A percentile compares a stretch with the other conserved stretches of the same genome.
Conservation (phyloP, 2,888 invertebrate species). For the Pocota personata region DNA sequence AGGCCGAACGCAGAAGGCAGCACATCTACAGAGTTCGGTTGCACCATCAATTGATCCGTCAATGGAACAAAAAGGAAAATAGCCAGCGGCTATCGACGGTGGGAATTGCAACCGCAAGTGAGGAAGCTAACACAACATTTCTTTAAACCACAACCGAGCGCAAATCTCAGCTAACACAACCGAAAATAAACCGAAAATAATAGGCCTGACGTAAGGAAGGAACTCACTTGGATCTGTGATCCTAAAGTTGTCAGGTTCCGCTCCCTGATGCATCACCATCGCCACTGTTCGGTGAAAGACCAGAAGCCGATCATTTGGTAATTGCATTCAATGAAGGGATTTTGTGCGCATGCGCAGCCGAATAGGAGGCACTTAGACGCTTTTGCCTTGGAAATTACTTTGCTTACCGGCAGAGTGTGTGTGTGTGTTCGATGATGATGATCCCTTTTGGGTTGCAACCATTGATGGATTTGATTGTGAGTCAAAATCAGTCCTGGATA, state of each 20-base stretch:
- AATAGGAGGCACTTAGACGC: slow-evolving; percentile 36
- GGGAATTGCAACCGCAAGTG: slow-evolving; percentile 72
- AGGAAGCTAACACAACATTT: slow-evolving; percentile 49
- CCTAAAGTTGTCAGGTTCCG: slow-evolving; percentile 49
- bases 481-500: slow-evolving; percentile 24
- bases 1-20: neutral
- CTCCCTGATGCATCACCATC: slow-evolving; percentile 25
- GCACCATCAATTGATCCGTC: slow-evolving; percentile 68
- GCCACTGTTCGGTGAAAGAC: no score
- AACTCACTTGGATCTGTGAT: slow-evolving; percentile 27
- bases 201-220: slow-evolving; percentile 32
- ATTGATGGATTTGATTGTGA: slow-evolving; percentile 31
- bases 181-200: slow-evolving; percentile 72
- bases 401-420: neutral
- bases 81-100: slow-evolving; percentile 60
- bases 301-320: slow-evolving; percentile 78
- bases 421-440: neutral
- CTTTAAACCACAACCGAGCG: slow-evolving; percentile 34
- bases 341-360: slow-evolving; percentile 60
- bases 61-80: slow-evolving; percentile 63
- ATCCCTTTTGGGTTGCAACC: slow-evolving; percentile 25
- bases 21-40: slow-evolving; percentile 14
- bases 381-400: slow-evolving; percentile 12
- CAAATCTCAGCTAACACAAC: slow-evolving; percentile 64
- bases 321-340: slow-evolving; percentile 77